Base-by-base conservation (phyloP, 1,140 invertebrate species). In the Liolophura sinensis region DNA sequence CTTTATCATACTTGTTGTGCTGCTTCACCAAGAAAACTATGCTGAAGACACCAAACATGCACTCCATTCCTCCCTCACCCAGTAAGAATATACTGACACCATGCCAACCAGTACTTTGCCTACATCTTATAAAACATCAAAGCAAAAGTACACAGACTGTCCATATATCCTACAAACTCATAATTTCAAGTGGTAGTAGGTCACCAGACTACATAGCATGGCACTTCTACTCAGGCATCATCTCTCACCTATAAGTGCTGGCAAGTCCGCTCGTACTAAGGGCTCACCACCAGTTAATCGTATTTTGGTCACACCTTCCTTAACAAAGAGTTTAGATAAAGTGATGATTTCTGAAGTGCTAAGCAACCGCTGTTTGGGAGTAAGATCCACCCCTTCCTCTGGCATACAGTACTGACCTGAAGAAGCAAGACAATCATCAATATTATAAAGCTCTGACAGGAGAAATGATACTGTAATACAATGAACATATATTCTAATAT, bases 251-350 rank as follows among this genome's bases (percentile, higher is more conserved):
- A 96, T 87, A 62, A 97, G 93, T 62, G 92, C 87, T 1, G 91
- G 85, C 67, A 98, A 86, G 85, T 98, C 95, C 75, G 89, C 89
- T 51, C 96, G 86, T 25, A 99, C 89, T 15, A 96, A 92, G 20
- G 97, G 97, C 85, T 99, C 97, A 27, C 97, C 97, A 58, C 97
- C 97, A 1, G 97, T 99, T 22, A 99, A 86, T 52, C 97, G 87
- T 76, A 99, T 91, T 88, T 99, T 99, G 65, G 87, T 88, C 3
- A 99, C 91, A 40, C 97, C 97, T 82, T 95, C 88, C 60, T 89
- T 86, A 3, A 96, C 92, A 87, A 99, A 98, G 67, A 98, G 84
- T 69, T 88, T 85, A 7, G 92, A 90, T 55, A 99, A 75, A 24
- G 88, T 85, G 27, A 93, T 78, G 57, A 99, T 90, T 88, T 99